Conservation (phyloP, 30 jellyfish, hydroid and myxozoan species). For the Rhopilema esculentum region DNA sequence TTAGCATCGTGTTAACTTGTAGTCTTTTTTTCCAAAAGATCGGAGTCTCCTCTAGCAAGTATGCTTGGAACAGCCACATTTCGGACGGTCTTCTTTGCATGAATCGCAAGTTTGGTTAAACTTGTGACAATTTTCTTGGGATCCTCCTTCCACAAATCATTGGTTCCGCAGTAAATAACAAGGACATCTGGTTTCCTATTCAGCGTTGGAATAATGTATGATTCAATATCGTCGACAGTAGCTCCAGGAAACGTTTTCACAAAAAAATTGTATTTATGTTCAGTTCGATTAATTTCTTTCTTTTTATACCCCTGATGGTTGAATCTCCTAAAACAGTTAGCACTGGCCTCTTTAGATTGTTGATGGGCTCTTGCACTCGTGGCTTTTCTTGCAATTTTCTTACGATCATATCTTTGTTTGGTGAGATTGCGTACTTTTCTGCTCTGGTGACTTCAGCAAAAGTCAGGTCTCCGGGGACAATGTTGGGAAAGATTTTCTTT, state of each 20-base stretch:
- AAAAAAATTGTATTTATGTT: conserved; percentile 12
- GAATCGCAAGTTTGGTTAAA: no score
- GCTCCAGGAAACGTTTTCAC: no score
- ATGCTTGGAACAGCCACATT: no score
- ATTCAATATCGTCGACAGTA: conserved; percentile 18
- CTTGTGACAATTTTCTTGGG: conserved; percentile 38
- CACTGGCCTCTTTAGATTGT: no score
- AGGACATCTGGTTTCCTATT: conserved; percentile 28
- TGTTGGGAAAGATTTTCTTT: not conserved
- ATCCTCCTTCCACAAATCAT: conserved; percentile 17
- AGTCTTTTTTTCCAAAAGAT: conserved; percentile 19
- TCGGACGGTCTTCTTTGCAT: no score
- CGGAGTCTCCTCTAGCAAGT: no score
- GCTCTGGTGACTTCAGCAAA: not conserved
- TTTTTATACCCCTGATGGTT: no score
- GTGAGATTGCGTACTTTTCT: not conserved
- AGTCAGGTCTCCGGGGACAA: conserved; percentile 2
- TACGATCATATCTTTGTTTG: no score
- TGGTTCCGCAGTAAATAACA: conserved; percentile 11
- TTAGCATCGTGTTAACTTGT: conserved; percentile 12
- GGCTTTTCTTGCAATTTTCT: no score
- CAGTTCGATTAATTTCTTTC: not conserved
- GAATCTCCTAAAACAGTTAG: no score
- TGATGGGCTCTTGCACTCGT: no score
- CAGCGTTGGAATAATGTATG: conserved; percentile 20